These are phyloP conservation scores for Sinocyclocheilus anophthalmus DNA, from an alignment of 2,113 vertebrate species.

Conservation along the genomic window DNA sequence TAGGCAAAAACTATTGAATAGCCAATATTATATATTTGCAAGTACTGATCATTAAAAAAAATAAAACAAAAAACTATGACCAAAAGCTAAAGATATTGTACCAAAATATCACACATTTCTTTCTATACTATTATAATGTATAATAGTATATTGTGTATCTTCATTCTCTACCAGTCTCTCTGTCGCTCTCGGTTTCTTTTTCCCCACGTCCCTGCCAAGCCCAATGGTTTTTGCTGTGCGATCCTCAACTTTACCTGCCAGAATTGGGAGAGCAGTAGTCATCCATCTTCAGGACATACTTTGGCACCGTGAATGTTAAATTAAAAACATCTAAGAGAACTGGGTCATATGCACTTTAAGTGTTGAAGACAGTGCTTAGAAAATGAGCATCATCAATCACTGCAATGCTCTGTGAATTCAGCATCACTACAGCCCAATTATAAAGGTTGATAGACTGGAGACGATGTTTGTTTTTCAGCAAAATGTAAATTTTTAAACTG, in stretches of 20 bases:
- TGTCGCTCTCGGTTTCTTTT: not conserved
- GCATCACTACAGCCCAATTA: conserved; percentile 57
- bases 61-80: not conserved
- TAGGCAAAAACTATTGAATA: not conserved
- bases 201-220: conserved; percentile 36
- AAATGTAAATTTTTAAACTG: conserved; percentile 15
- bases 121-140: not conserved
- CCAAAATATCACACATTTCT: not conserved
- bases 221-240: conserved; percentile 19
- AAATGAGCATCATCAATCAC: conserved; percentile 77
- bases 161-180: conserved; percentile 1
- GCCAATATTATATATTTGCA: not conserved
- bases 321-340: conserved; percentile 69
- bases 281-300: conserved; percentile 69
- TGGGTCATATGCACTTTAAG: conserved; percentile 64
- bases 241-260: conserved; percentile 65
- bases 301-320: conserved; percentile 68
- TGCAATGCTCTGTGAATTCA: conserved; percentile 32
- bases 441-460: conserved; percentile 21
- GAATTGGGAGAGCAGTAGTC: conserved; percentile 62
- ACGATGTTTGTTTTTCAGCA: conserved; percentile 22
- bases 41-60: no score
- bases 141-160: no score
- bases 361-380: conserved; percentile 66
- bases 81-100: not conserved